Conservation (phyloP, 2,797 vertebrate genomes). For the Capromys pilorides region DNA sequence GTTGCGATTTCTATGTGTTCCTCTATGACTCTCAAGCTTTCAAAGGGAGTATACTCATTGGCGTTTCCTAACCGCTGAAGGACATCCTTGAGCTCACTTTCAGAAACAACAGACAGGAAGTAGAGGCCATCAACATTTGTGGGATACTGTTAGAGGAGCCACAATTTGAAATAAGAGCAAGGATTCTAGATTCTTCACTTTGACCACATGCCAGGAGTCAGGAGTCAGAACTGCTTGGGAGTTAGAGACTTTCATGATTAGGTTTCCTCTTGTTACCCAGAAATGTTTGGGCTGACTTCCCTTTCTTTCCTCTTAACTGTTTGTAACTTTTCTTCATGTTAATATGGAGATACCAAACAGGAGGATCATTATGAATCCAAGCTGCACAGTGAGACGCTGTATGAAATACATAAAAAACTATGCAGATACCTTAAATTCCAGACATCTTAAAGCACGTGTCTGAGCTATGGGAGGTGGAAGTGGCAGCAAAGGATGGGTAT, state of each 20-base stretch:
- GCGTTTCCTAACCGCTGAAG: slow-evolving; percentile 14
- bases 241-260: neutral
- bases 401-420: no score
- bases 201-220: neutral
- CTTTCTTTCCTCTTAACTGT: neutral
- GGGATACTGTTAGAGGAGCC: neutral
- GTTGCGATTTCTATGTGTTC: neutral
- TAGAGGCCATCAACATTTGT: no score
- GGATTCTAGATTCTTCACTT: neutral
- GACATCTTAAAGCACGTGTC: neutral
- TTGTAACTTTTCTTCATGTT: slow-evolving; percentile 37
- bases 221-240: neutral
- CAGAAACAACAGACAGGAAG: neutral
- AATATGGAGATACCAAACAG: neutral
- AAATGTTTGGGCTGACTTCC: neutral
- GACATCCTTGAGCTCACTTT: neutral
- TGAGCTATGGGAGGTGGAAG: neutral
- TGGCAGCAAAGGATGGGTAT: neutral
- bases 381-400: no score
- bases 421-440: neutral
- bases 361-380: no score
- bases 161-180: neutral
- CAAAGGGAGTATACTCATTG: neutral
- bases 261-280: neutral
- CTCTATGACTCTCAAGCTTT: slow-evolving; percentile 12